phyloP scores from a whole-genome alignment of 2,797 vertebrate species.

The Pyrocephalus nanus region DNA sequence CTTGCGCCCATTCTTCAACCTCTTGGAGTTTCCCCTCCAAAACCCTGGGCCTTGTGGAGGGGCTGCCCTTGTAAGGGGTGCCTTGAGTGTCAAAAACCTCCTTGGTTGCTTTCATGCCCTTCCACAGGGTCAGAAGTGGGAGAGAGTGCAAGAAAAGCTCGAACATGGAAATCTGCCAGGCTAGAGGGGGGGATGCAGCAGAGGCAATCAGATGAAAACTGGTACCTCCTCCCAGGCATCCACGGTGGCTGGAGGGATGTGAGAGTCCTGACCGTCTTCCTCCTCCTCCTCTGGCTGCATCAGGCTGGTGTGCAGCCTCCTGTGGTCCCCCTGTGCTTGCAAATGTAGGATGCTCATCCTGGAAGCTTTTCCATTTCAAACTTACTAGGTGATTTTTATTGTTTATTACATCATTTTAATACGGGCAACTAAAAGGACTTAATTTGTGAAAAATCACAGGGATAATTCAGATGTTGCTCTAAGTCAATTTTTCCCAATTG shows the following conservation, averaged over 20 bases:
- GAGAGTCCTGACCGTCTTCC: not conserved
- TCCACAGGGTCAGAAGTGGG: not conserved
- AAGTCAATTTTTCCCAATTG: not conserved
- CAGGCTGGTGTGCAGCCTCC: not conserved
- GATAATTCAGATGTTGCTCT: not conserved
- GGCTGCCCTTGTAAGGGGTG: not conserved
- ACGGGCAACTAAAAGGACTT: not conserved
- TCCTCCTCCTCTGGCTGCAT: not conserved
- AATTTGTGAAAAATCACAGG: not conserved
- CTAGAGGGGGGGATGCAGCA: not conserved
- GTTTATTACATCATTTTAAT: not conserved
- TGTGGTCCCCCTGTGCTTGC: not conserved
- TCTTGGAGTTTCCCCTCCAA: not conserved
- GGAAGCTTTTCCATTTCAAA: not conserved
- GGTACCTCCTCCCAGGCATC: not conserved
- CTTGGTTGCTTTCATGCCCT: not conserved
- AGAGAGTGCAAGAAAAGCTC: not conserved
- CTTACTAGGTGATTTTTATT: not conserved
- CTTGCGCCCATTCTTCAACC: not conserved
- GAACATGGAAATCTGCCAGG: rapidly evolving
- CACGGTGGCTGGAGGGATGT: not conserved
- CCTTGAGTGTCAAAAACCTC: not conserved
- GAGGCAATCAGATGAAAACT: not conserved
- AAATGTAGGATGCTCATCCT: not conserved
- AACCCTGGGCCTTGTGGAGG: not conserved